Conservation (phyloP, 1,140 invertebrate genomes). For the Druon quercuslanigerum region DNA sequence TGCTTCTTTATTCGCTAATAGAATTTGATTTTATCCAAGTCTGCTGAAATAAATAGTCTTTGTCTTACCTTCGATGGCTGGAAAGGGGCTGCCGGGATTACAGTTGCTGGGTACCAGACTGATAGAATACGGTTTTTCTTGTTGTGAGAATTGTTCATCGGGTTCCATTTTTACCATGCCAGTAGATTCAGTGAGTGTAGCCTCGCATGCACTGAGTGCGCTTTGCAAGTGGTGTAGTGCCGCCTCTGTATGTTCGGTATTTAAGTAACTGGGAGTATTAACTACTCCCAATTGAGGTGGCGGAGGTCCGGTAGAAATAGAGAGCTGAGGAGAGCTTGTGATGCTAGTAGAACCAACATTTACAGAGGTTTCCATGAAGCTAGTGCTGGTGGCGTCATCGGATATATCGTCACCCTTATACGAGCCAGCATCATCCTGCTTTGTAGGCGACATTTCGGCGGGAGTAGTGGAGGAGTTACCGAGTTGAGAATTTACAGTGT, state of each 20-base stretch:
- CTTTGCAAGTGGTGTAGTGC: constrained; percentile 72
- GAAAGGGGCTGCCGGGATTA: constrained; percentile 70
- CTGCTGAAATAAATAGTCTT: no score
- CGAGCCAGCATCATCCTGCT: constrained; percentile 40
- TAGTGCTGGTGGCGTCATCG: constrained; percentile 59
- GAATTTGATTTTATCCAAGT: no score
- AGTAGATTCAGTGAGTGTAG: constrained; percentile 69
- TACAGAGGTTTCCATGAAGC: constrained; percentile 59
- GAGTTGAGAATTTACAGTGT: constrained; percentile 48
- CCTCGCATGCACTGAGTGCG: constrained; percentile 71
- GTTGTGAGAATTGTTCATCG: constrained; percentile 69
- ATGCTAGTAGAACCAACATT: constrained; percentile 54
- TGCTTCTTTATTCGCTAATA: no score
- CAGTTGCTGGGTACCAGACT: constrained; percentile 72
- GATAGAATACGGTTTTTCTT: constrained; percentile 72
- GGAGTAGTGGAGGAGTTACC: constrained; percentile 17
- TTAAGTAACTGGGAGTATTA: constrained; percentile 66
- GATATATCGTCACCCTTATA: constrained; percentile 61
- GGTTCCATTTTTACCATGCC: constrained; percentile 74
- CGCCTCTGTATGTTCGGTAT: constrained; percentile 72
- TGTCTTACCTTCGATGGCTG: constrained; percentile 72
- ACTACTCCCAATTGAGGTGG: constrained; percentile 41
- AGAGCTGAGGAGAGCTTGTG: constrained; percentile 50
- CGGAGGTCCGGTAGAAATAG: constrained; percentile 44
- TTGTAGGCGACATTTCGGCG: constrained; percentile 38